These are phyloP conservation scores for Ostrea edulis DNA, from an alignment of 1,140 invertebrate species.

Conservation along the genomic window DNA sequence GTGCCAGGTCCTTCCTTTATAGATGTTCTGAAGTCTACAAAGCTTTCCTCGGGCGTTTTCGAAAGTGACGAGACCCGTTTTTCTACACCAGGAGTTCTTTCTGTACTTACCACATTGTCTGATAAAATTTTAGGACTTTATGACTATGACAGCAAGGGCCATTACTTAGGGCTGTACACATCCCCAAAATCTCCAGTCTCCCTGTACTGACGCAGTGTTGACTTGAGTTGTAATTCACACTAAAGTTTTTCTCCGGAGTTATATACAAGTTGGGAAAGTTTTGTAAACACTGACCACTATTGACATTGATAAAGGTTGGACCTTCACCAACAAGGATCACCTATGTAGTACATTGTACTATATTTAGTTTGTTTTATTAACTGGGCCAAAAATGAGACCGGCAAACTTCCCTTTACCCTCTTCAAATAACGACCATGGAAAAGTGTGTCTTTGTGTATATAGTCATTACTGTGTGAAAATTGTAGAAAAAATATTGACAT, in stretches of 20 bases:
- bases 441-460: neutral
- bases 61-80: no score
- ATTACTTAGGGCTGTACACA: no score
- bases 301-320: neutral
- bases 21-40: neutral
- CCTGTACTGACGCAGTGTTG: neutral
- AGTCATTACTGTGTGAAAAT: neutral
- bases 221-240: neutral
- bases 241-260: neutral
- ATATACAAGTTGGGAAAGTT: neutral
- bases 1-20: neutral
- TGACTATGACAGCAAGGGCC: no score
- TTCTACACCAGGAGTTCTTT: no score
- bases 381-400: neutral
- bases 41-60: no score
- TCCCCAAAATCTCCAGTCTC: neutral
- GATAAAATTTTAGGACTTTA: no score
- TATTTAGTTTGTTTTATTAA: neutral
- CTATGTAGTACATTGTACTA: neutral
- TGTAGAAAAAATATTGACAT: neutral
- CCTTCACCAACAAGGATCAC: neutral
- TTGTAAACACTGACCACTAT: constrained; percentile 31
- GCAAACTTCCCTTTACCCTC: neutral
- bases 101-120: no score
- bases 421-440: neutral